Evolutionary conservation across 2,797 vertebrate genomes (phyloP).

Genomic region (Gymnopithys bicolor): DNA sequence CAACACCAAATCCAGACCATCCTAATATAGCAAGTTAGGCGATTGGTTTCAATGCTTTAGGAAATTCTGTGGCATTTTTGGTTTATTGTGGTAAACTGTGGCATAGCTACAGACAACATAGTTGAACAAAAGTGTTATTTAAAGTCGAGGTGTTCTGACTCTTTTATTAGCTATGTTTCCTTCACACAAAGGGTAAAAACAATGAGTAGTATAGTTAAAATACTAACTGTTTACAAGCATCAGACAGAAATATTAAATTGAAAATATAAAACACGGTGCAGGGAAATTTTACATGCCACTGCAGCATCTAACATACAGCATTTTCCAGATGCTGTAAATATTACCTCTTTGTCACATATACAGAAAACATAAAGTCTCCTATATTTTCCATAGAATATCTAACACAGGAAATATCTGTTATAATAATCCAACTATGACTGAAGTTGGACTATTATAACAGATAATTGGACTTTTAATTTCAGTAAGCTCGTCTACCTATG

Average conservation of each 20-base stretch:
- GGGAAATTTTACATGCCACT: not conserved
- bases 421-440: not conserved
- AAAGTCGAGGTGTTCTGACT: not conserved
- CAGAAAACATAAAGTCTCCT: accelerated
- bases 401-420: not conserved
- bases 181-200: not conserved
- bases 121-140: not conserved
- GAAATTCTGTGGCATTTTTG: not conserved
- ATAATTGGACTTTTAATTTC: not conserved
- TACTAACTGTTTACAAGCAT: not conserved
- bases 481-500: not conserved
- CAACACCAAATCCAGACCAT: not conserved
- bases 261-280: not conserved
- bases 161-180: not conserved
- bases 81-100: not conserved
- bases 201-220: not conserved
- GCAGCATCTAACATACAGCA: not conserved
- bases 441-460: not conserved
- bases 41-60: not conserved
- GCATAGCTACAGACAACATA: not conserved
- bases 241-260: not conserved
- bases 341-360: not conserved
- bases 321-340: not conserved
- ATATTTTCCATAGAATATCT: not conserved
- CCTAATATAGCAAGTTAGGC: not conserved